Evolutionary conservation across 2,113 vertebrate species (phyloP), one percentile per base, ranked within the genome.

Genomic region (Climacteris rufus): DNA sequence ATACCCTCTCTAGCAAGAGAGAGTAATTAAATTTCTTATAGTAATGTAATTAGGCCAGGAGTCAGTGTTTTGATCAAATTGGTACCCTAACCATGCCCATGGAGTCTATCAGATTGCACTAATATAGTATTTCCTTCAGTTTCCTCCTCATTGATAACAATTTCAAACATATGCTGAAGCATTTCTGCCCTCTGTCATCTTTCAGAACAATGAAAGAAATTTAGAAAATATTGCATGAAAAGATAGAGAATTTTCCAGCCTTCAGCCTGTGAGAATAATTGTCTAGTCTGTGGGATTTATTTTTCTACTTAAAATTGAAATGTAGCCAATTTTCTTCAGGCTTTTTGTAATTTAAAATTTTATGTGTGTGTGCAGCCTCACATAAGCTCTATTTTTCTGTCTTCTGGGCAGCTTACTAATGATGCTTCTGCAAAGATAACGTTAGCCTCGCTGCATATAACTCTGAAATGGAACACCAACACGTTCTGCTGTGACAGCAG

Each of bases 231-330:
- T 10, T 57, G 14, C 70, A 50, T 63, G 44, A 65, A 83, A 90
- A 82, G 33, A 47, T 30, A 64, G 42, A 89, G 83, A 88, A 56
- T 49, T 68, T 78, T 78, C 37, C 30, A 76, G 28, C 6, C 24
- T 79, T 75, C 11, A 79, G 10, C 23, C n/a, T 50, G 6, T 56
- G 31, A 76, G 61, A 89, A 84, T 87, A 84, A 87, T 52, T 72
- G 4, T 52, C 49, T 82, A 28, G 65, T 68, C 49, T 20, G 10
- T 35, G 31, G 37, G 82, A 87, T 5, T 71, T 21, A 39, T 69
- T 96, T 91, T 95, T 76, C 39, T 82, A 24, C 49, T 82, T 71
- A 64, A 93, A 92, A 78, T 84, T 89, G 49, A 77, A 87, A 60
- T 47, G 57, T 21, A 53, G 49, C 49, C 31, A 45, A 24, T n/a